Base-by-base conservation (phyloP, 2,113 vertebrate species). In the Nestor notabilis region DNA sequence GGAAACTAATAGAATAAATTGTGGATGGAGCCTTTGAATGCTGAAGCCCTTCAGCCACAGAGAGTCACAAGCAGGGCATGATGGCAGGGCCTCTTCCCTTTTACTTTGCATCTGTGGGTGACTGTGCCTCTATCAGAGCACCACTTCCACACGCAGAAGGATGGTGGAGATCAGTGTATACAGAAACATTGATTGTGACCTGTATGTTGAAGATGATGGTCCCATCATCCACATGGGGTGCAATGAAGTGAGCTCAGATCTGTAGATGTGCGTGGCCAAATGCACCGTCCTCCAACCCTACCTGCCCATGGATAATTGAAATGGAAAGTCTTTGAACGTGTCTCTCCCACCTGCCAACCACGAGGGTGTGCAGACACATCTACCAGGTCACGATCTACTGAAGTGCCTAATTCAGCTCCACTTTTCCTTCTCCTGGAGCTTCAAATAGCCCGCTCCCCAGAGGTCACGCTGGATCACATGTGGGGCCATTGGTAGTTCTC, bases 51-150 rank as follows among this genome's bases (percentile, higher is more conserved):
- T 61, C 47, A 31, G 46, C 55, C 44, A 3, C 49, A n/a, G 56
- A 7, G 27, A 7, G 27, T 37, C 3, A 1, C 18, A 27, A 23
- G 46, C 1, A 5, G 61, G 35, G 16, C 0, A 24, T 1, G 3
- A 4, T 56, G 55, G 58, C 53, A 49, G 13, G 23, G 10, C 17
- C 44, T 82, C 35, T 86, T 5, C 58, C 10, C 17, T 80, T 80
- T 24, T 11, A 2, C 19, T 64, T 37, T 64, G 17, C 21, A 1
- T 35, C 56, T 58, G 33, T 58, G n/a, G 33, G 56, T 35, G 33
- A 35, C 14, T 58, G 33, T 58, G 33, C 56, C 56, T 21, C 21
- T 58, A 35, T 58, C 56, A 58, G 53, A 83, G 39, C 61, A 69
- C 64, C 49, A 52, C 61, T n/a, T 74, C 65, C 47, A 31, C 24